A percentile compares a stretch with the other conserved stretches of the same genome.
Conservation (phyloP, 2,797 vertebrate genomes). For the Diplodus puntazzo region DNA sequence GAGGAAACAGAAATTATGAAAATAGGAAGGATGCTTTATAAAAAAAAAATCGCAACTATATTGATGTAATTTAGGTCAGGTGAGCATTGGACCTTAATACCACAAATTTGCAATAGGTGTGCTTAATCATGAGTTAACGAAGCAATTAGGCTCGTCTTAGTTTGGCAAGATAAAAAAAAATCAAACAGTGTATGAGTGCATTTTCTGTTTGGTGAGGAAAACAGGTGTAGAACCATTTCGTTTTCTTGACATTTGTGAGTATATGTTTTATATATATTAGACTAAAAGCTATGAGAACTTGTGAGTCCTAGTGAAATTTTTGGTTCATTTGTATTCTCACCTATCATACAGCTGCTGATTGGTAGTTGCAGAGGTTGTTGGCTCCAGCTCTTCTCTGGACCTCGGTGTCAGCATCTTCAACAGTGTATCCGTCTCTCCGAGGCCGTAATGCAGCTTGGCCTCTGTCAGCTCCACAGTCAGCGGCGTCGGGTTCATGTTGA, state of each 20-base stretch:
- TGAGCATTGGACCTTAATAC: too few species aligned
- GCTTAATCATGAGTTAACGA: too few species aligned
- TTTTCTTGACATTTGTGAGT: too few species aligned
- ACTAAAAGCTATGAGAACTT: too few species aligned
- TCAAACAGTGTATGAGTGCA: too few species aligned
- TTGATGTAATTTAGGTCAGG: background rate
- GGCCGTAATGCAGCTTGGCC: conserved; percentile 92
- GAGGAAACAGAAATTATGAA: conserved; percentile 6
- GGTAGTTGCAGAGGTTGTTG: conserved; percentile 31
- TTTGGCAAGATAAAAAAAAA: too few species aligned
- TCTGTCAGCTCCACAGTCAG: conserved; percentile 93
- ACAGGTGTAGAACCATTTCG: too few species aligned
- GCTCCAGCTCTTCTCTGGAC: conserved; percentile 74
- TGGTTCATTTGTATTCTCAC: conserved; percentile 51
- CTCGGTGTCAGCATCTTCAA: conserved; percentile 89
- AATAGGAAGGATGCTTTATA: background rate
- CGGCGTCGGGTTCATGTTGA: conserved; percentile 86
- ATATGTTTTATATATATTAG: too few species aligned
- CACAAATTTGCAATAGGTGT: too few species aligned
- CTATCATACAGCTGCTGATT: conserved; percentile 83
- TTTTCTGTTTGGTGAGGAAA: too few species aligned
- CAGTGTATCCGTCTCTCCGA: conserved; percentile 91
- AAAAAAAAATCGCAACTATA: background rate
- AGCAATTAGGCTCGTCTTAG: too few species aligned
- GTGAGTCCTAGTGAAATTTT: background rate